Percentiles rank a stretch among this genome's conserved stretches.
phyloP scores from a whole-genome alignment of 2,888 invertebrate genomes.

The Rapana venosa region DNA sequence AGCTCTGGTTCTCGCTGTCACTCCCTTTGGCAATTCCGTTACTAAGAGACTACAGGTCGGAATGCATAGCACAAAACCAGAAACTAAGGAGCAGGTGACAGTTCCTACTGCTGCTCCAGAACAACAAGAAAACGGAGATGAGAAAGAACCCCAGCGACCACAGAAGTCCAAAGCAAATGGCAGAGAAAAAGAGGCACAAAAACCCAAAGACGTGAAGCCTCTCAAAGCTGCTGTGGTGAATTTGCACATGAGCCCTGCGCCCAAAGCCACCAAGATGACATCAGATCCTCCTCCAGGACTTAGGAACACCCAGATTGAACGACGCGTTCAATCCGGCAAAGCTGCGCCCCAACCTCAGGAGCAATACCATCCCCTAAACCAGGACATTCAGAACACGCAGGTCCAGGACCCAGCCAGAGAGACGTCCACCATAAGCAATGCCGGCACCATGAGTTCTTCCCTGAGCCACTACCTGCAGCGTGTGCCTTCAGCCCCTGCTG shows the following conservation, averaged over 20 bases:
- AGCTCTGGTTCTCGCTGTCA: background rate
- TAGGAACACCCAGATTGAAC: background rate
- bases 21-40: background rate
- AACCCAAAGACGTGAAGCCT: background rate
- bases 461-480: conserved; percentile 15
- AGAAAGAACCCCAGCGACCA: background rate
- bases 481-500: conserved; percentile 21
- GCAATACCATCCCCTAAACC: background rate
- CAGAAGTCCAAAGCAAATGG: background rate
- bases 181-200: background rate
- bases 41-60: background rate
- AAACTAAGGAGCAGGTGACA: background rate
- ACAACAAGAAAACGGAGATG: background rate
- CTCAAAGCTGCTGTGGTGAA: conserved; percentile 37
- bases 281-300: background rate
- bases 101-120: background rate
- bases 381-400: background rate
- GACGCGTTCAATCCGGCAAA: background rate
- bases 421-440: background rate
- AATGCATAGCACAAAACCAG: background rate
- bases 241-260: conserved; percentile 17
- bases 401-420: background rate
- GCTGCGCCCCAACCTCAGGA: background rate
- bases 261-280: background rate
- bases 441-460: conserved; percentile 15